Evolutionary conservation across 2,113 vertebrate species (phyloP), one percentile per base, ranked within the genome.

Genomic region (Grammomys surdaster): DNA sequence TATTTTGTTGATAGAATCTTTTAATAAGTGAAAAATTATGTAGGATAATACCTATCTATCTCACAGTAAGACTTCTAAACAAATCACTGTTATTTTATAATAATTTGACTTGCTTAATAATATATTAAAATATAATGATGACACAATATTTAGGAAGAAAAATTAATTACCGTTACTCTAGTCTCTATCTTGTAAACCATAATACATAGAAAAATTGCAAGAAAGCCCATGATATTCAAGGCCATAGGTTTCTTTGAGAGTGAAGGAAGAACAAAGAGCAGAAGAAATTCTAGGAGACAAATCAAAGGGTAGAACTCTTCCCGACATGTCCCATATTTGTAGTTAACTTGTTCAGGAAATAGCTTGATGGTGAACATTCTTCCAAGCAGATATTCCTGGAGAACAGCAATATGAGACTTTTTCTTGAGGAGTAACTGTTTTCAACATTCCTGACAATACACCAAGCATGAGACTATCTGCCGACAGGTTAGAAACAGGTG

Each of bases 1-100:
- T 78, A n/a, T 46, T 40, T 40, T 40, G 40, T 40, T 40, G 40
- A 40, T 69, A n/a, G 58, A 93, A 93, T 43, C 51, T 95, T 1
- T 69, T 94, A 82, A 86, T 40, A 51, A 5, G 67, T 54, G 51
- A 95, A 76, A 95, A 93, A 95, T 3, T 48, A 90, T 19, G 60
- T 70, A 58, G 4, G 75, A 75, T 2, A 70, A 9, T 46, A 54
- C 5, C 58, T 86, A n/a, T 4, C 14, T 92, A n/a, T 4, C 14
- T 92, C n/a, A 89, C 60, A 88, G 65, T 28, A 89, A 94, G 33
- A 91, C 54, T 75, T 67, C 78, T 40, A 90, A 89, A 69, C 17
- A 75, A 70, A 85, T 85, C 46, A 6, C 36, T 75, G 16, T 31
- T 93, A 65, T 91, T 93, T 84, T 40, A 87, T 88, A 69, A 91